These are phyloP conservation scores for Tenualosa ilisha DNA, from an alignment of 2,797 vertebrate species.

Conservation along the genomic window DNA sequence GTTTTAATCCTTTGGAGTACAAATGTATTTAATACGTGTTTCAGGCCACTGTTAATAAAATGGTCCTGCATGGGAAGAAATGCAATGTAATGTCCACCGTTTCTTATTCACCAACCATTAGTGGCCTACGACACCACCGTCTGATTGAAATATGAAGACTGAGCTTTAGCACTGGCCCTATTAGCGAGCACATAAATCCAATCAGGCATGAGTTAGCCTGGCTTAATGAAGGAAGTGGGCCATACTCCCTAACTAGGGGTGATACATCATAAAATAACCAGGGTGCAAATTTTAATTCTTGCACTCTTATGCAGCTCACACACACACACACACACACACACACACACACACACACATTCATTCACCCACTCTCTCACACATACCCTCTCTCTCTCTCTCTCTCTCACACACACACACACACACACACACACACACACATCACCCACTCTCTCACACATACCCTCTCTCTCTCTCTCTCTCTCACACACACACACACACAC, in stretches of 20 bases:
- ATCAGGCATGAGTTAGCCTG: not conserved
- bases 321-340: not conserved
- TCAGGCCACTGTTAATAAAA: not conserved
- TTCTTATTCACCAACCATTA: not conserved
- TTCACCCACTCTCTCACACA: no score
- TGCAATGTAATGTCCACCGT: conserved; percentile 2
- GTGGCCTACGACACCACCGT: not conserved
- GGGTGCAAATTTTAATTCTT: not conserved
- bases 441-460: no score
- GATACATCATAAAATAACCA: conserved; percentile 19
- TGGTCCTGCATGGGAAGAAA: not conserved
- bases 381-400: no score
- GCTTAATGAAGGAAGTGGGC: conserved; percentile 1
- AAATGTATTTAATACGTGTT: not conserved
- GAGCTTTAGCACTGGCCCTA: not conserved
- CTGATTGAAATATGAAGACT: not conserved
- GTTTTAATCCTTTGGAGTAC: not conserved
- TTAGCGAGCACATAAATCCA: conserved; percentile 12
- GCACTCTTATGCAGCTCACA: not conserved
- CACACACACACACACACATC: not conserved
- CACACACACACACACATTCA: not conserved
- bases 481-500: not conserved
- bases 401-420: not conserved
- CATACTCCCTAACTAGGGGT: not conserved
- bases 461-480: no score